These are phyloP conservation scores for Rhinolophus sinicus DNA, from an alignment of 2,113 vertebrate genomes.

Conservation along the genomic window DNA sequence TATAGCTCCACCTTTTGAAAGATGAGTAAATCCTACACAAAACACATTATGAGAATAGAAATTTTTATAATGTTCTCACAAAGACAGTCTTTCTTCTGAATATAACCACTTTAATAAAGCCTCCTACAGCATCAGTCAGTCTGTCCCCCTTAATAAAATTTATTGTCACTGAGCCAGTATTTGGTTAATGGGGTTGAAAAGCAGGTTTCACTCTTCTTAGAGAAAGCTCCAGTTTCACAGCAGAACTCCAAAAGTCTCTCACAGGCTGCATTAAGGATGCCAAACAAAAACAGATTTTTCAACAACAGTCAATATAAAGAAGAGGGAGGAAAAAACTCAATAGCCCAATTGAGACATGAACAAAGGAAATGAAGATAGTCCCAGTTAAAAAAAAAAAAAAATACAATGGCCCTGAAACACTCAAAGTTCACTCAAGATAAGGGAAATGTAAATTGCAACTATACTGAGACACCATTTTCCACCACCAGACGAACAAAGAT, in stretches of 20 bases:
- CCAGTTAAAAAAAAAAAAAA: background rate
- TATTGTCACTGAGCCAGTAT: conserved; percentile 38
- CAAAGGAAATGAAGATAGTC: background rate
- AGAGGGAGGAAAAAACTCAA: background rate
- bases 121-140: background rate
- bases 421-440: background rate
- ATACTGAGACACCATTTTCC: background rate
- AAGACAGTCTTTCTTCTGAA: background rate
- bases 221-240: conserved; percentile 56
- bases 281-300: conserved; percentile 57
- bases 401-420: background rate
- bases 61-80: conserved; percentile 19
- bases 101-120: background rate
- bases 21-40: background rate
- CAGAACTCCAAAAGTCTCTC: background rate
- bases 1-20: background rate
- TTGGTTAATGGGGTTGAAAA: conserved; percentile 61
- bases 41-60: background rate
- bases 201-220: conserved; percentile 63
- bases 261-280: background rate
- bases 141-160: background rate
- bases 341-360: background rate
- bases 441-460: background rate
- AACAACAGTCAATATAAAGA: conserved; percentile 55
- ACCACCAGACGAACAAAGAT: background rate